Base-by-base conservation (phyloP, 2,888 invertebrate species). In the Thumatha senex region DNA sequence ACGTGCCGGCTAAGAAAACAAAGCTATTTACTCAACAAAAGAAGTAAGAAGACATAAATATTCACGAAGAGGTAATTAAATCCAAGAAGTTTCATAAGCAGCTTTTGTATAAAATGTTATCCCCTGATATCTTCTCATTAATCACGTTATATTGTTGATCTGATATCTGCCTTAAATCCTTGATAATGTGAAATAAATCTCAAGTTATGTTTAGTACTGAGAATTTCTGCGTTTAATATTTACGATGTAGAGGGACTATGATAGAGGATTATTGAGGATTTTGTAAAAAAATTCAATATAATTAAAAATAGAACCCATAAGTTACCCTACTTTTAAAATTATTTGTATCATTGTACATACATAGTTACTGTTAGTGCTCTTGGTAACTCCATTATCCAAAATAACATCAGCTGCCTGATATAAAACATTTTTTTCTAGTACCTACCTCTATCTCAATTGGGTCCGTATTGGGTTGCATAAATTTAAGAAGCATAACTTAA, bases 161-260 rank as follows among this genome's bases (percentile, higher is more conserved):
- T 40, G 39, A 36, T 64, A 47, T 35, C 52, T 40, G 43, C 24
- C 47, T 55, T 41, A 43, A 54, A 51, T 51, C 14, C 18, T 24
- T 45, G 33, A 30, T 45, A 40, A 60, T 55, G 24, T 40, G 15
- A 56, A 56, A 60, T 63, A 61, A 61, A 63, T 61, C 50, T 50
- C 13, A 47, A 46, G 46, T 53, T 43, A 48, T 61, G 46, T 62
- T 57, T 66, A 54, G 46, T 58, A 48, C 51, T 44, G 45, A 51
- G 43, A 58, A 57, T 45, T 50, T 44, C 51, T 56, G 54, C 48
- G 57, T 55, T 63, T 55, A 18, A 46, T 24, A 40, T 40, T 24
- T 24, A 24, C 5, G 30, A 38, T 7, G 35, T 46, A 43, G n/a
- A 10, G 54, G 49, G 46, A 34, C 63, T 13, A 62, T 29, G 43